Evolutionary conservation across 2,113 vertebrate species (phyloP).

Genomic region (Mustelus asterias): DNA sequence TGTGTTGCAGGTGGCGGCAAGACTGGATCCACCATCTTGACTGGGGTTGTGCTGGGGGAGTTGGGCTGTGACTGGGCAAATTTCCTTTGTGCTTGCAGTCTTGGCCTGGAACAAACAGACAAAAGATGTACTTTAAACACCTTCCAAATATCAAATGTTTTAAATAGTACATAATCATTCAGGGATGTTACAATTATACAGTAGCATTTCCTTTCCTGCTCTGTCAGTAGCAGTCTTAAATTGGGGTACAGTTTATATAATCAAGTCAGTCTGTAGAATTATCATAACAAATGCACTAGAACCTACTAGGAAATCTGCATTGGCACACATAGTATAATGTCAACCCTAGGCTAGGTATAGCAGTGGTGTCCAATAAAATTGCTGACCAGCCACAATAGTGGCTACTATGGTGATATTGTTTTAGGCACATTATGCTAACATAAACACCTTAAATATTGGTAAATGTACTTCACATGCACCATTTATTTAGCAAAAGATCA

Average conservation of each 20-base stretch:
- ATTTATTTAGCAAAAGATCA: background rate
- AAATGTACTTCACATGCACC: background rate
- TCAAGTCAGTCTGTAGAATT: background rate
- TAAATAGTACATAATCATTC: background rate
- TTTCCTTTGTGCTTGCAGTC: conserved; percentile 98
- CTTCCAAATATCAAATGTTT: background rate
- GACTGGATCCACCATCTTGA: conserved; percentile 84
- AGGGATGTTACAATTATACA: background rate
- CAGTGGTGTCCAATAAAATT: background rate
- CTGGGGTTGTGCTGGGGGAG: conserved; percentile 95
- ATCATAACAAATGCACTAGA: background rate
- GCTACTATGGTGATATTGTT: background rate
- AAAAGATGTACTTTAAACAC: background rate
- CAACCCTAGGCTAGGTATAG: background rate
- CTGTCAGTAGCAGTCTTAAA: conserved; percentile 38
- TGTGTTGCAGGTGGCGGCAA: conserved; percentile 78
- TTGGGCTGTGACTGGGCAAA: conserved; percentile 99
- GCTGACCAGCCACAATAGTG: background rate
- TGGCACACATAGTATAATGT: background rate
- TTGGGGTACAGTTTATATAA: background rate
- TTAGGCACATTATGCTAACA: background rate
- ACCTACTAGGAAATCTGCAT: background rate
- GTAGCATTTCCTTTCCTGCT: conserved; percentile 10
- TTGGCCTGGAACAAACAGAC: conserved; percentile 66
- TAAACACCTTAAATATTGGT: background rate